These are phyloP conservation scores for Phyllotreta striolata DNA, from an alignment of 2,888 invertebrate genomes.

Conservation along the genomic window DNA sequence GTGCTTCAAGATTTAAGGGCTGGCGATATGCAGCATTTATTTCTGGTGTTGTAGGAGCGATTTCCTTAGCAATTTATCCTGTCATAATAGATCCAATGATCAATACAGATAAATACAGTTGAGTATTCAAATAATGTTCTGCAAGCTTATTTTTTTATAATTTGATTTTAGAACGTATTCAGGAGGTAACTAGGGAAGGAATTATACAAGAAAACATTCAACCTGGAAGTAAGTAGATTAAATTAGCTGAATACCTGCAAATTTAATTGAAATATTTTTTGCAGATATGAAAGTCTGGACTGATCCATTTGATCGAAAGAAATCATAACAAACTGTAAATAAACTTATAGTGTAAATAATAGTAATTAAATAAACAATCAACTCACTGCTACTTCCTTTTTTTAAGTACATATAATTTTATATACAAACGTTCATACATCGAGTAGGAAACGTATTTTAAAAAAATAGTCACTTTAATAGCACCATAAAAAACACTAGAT, in stretches of 20 bases:
- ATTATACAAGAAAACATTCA: constrained; percentile 66
- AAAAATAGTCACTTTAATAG: constrained; percentile 26
- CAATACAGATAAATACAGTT: constrained; percentile 68
- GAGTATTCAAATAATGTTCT: constrained; percentile 45
- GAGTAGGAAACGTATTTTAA: constrained; percentile 8
- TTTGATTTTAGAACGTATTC: constrained; percentile 59
- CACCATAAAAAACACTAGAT: constrained; percentile 23
- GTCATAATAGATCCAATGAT: constrained; percentile 70
- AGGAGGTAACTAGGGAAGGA: constrained; percentile 61
- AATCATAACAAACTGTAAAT: constrained; percentile 34
- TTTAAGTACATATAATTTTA: background rate
- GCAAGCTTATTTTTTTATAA: constrained; percentile 1
- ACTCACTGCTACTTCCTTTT: too few species aligned
- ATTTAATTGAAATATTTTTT: constrained; percentile 44
- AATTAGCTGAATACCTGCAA: background rate
- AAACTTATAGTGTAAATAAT: background rate
- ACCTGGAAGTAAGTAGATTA: constrained; percentile 64
- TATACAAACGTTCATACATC: constrained; percentile 14
- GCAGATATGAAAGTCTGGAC: constrained; percentile 66
- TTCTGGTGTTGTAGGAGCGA: constrained; percentile 65
- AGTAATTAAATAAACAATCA: too few species aligned
- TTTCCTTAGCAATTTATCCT: constrained; percentile 67
- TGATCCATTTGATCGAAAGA: constrained; percentile 64
- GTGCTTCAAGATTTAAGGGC: constrained; percentile 57
- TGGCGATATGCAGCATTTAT: constrained; percentile 67